A percentile compares a stretch with the other conserved stretches of the same genome.
Evolutionary conservation across 92 coral and sea anemone genomes (phyloP).

Genomic region (Palythoa grandis): DNA sequence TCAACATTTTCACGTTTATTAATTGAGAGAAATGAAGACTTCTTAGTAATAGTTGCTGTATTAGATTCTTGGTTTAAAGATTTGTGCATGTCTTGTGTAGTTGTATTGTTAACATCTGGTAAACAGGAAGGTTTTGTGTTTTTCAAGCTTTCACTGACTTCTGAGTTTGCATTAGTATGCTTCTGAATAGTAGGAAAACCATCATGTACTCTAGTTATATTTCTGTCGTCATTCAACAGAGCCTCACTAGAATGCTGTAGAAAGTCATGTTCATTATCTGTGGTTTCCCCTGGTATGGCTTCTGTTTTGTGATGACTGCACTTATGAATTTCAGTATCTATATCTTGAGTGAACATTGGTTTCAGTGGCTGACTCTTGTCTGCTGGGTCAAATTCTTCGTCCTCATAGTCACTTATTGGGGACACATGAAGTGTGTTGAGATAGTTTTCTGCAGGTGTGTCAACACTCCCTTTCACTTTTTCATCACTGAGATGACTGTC

Average conservation of each 20-base stretch:
- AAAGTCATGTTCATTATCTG: not conserved
- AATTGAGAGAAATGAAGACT: not conserved
- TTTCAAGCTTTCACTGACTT: not conserved
- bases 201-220: not conserved
- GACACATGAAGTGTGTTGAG: constrained; percentile 12
- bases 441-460: not conserved
- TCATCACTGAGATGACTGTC: not conserved
- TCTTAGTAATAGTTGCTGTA: not conserved
- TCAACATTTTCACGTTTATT: not conserved
- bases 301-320: too few relatives aligned
- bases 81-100: not conserved
- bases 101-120: not conserved
- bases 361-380: not conserved
- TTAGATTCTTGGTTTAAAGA: not conserved
- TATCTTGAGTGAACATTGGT: not conserved
- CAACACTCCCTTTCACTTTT: not conserved
- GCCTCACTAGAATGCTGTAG: not conserved
- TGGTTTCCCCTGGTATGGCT: not conserved
- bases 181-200: not conserved
- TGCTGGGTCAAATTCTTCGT: not conserved
- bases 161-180: not conserved
- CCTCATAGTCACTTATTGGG: constrained; percentile 31
- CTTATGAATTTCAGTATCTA: not conserved
- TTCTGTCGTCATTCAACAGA: not conserved
- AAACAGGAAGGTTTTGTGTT: not conserved